Base-by-base conservation (phyloP, 2,113 vertebrate genomes). In the Podarcis raffonei region DNA sequence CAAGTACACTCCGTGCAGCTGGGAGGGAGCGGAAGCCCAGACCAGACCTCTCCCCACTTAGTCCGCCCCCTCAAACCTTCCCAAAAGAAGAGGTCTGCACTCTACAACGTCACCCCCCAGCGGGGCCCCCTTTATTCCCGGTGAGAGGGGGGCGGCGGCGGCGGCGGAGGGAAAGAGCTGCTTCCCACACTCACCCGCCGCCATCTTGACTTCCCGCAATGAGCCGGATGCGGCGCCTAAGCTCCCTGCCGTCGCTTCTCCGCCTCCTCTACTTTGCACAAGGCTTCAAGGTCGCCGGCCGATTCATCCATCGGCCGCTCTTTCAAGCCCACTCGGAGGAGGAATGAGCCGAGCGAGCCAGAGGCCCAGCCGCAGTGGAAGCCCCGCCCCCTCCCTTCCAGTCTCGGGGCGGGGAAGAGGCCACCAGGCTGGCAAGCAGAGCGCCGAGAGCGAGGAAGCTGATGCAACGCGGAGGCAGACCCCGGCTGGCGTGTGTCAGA, bases 371-470 rank as follows among this genome's bases (percentile, higher is more conserved):
- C 25, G 42, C 77, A 1, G 4, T 2, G 11, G 77, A 30, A 79
- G 75, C 35, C 6, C 76, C 42, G 39, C 76, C 76, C 39, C 76
- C 4, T 15, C 23, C 39, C 18, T 16, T 18, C 23, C 16, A 68
- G 65, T 68, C 65, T 30, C 27, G 71, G 30, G 71, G 71, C 5
- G 11, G 30, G 71, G 11, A 25, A 69, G 18, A 23, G 48, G 12
- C 84, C 16, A 69, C 27, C 81, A 66, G 87, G 71, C 20, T 3
- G 72, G 2, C 27, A 1, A 48, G 37, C 4, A 23, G 87, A 88
- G 71, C 53, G 81, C 68, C 81, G 87, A 88, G 81, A 20, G 71
- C 39, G 7, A 27, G 57, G 84, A 42, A 57, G 86, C 86, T 87
- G 86, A 87, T 62, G 86, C 78, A 87, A 87, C 23, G 27, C 13